Evolutionary conservation across 2,888 invertebrate species (phyloP), one percentile per base, ranked within the genome.

Genomic region (Melanargia galathea): DNA sequence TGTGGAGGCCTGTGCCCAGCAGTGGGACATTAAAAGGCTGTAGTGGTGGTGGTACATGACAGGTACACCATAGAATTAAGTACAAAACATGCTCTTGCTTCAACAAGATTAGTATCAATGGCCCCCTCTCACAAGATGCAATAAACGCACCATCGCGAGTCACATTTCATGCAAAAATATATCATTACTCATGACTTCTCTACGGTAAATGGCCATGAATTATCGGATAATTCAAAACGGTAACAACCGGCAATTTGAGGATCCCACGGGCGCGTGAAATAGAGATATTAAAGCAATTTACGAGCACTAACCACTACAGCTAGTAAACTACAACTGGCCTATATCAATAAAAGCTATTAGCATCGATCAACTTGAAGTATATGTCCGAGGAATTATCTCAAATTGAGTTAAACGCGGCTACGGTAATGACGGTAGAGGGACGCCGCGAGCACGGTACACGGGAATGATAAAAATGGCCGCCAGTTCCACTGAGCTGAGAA

Each of bases 261-360:
- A 80, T 70, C 80, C 82, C 81, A 79, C 82, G 79, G 80, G 72
- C 77, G 80, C 81, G 75, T 78, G 82, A 84, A 87, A 82, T 78
- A 73, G 80, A 77, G 77, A 82, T 81, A 87, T 86, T 86, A 87
- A 73, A 74, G 79, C 81, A 82, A 87, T 88, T 87, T 87, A 84
- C 76, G 72, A 74, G 71, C 71, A 66, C 77, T 84, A 86, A 86
- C 83, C 76, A 79, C 76, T 74, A 75, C 59, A 72, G 73, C 73
- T 76, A 72, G 77, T 80, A 77, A 78, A 79, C 81, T 83, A 86
- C 87, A 86, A 83, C 81, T 83, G 82, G 81, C 72, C 81, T 87
- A 87, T 90, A 90, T 90, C 90, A 90, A 90, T 90, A 90, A 90
- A 90, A 80, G 83, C 83, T 78, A 89, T 90, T 89, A 90, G 75